phyloP scores from a whole-genome alignment of 2,797 vertebrate genomes.

The Trematomus bernacchii region DNA sequence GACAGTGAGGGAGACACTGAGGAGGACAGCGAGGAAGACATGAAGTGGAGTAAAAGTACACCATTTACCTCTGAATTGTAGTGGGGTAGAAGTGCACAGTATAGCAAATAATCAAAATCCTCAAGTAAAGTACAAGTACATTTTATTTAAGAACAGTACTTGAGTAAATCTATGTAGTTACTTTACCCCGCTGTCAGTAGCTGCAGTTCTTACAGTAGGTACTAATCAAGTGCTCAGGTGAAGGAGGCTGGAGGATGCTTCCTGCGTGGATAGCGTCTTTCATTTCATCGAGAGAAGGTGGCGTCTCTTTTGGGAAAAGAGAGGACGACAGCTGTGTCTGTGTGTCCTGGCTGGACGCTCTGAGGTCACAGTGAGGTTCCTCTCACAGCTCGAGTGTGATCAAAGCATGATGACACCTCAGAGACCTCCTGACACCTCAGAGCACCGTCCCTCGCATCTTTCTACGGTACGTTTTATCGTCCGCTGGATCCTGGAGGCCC shows the following conservation, averaged over 20 bases:
- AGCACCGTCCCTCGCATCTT: conserved; percentile 44
- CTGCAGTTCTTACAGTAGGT: conserved; percentile 14
- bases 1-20: no score
- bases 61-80: no score
- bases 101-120: no score
- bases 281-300: conserved; percentile 63
- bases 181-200: neutral
- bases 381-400: conserved; percentile 52
- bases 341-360: conserved; percentile 39
- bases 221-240: conserved; percentile 63
- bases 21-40: no score
- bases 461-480: conserved; percentile 28
- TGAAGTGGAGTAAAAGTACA: no score
- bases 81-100: no score
- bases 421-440: conserved; percentile 59
- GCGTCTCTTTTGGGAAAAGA: conserved; percentile 68
- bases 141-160: no score
- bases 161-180: no score
- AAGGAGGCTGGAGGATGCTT: conserved; percentile 51
- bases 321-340: conserved; percentile 61
- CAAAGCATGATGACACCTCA: conserved; percentile 76
- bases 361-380: conserved; percentile 62
- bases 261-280: conserved; percentile 53
- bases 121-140: no score
- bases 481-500: conserved; percentile 45